Conservation (phyloP, 92 coral and sea anemone species). For the Bergia sp. region DNA sequence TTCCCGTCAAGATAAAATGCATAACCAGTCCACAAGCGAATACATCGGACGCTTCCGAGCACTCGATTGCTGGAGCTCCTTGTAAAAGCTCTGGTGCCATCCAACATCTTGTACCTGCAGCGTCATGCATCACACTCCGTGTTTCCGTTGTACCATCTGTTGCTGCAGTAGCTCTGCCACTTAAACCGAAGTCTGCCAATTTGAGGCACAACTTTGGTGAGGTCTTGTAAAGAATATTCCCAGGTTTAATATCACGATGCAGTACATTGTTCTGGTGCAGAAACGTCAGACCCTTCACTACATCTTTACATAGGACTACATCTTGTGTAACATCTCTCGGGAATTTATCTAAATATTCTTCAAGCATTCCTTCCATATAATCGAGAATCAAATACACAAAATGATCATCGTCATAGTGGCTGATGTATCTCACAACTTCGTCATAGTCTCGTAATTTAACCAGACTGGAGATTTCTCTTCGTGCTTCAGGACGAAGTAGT, state of each 20-base stretch:
- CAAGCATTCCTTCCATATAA: slow-evolving; percentile 45
- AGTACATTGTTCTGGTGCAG: slow-evolving; percentile 38
- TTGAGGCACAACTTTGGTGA: slow-evolving; percentile 39
- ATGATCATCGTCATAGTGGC: slow-evolving; percentile 34
- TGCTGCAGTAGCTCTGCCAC: background rate
- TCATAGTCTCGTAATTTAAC: slow-evolving; percentile 38
- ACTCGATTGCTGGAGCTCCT: background rate
- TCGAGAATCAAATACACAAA: slow-evolving; percentile 40
- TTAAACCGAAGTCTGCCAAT: slow-evolving; percentile 48
- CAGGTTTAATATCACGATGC: slow-evolving; percentile 51
- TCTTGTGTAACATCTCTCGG: background rate
- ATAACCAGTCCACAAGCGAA: slow-evolving; percentile 47
- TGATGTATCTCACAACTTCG: slow-evolving; percentile 32
- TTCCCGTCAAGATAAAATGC: slow-evolving; percentile 39
- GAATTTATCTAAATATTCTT: slow-evolving; percentile 5
- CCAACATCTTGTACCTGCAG: slow-evolving; percentile 44
- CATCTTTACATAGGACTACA: slow-evolving; percentile 24
- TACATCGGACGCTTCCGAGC: slow-evolving; percentile 35
- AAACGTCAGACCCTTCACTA: slow-evolving; percentile 42
- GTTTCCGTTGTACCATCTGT: slow-evolving; percentile 20
- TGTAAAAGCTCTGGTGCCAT: slow-evolving; percentile 47
- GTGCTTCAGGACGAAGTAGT: slow-evolving; percentile 32
- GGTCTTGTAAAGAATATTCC: slow-evolving; percentile 36
- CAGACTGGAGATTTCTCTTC: slow-evolving; percentile 38
- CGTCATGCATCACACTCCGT: slow-evolving; percentile 30